Evolutionary conservation across 2,888 invertebrate genomes (phyloP).

Genomic region (Calameuta idolon): DNA sequence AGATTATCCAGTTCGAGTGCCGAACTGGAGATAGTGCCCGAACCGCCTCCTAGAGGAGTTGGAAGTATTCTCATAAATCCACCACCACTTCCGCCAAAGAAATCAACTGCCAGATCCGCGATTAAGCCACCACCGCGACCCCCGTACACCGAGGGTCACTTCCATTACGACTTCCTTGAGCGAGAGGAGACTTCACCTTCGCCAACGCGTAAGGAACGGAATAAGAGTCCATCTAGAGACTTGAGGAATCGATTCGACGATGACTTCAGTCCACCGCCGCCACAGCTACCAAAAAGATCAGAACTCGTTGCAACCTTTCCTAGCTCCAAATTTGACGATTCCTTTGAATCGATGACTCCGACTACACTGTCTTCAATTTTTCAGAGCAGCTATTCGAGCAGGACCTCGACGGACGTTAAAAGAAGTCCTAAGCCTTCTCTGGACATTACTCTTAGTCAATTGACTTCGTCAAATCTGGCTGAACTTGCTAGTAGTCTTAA

Average conservation of each 20-base stretch:
- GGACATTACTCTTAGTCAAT: slow-evolving; percentile 85
- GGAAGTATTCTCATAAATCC: slow-evolving; percentile 76
- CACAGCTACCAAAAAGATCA: slow-evolving; percentile 47
- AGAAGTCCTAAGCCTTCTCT: slow-evolving; percentile 64
- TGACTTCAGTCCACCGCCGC: slow-evolving; percentile 56
- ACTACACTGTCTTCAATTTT: slow-evolving; percentile 55
- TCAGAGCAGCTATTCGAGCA: slow-evolving; percentile 34
- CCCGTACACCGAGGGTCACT: slow-evolving; percentile 70
- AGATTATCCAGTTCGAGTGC: slow-evolving; percentile 59
- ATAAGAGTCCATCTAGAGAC: slow-evolving; percentile 39
- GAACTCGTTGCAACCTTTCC: slow-evolving; percentile 38
- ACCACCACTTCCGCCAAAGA: slow-evolving; percentile 80
- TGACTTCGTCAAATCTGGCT: slow-evolving; percentile 84
- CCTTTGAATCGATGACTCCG: slow-evolving; percentile 56
- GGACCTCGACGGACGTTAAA: slow-evolving; percentile 32
- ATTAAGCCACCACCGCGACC: slow-evolving; percentile 77
- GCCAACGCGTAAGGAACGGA: slow-evolving; percentile 31
- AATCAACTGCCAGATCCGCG: slow-evolving; percentile 71
- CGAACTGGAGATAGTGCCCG: slow-evolving; percentile 70
- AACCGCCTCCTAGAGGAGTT: slow-evolving; percentile 77
- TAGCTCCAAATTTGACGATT: slow-evolving; percentile 56
- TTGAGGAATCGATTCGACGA: slow-evolving; percentile 55
- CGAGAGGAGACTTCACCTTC: slow-evolving; percentile 62
- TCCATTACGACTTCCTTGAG: slow-evolving; percentile 71
- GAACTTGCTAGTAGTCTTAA: slow-evolving; percentile 82